Conservation (phyloP, 2,888 invertebrate species). For the Fabriciana adippe region DNA sequence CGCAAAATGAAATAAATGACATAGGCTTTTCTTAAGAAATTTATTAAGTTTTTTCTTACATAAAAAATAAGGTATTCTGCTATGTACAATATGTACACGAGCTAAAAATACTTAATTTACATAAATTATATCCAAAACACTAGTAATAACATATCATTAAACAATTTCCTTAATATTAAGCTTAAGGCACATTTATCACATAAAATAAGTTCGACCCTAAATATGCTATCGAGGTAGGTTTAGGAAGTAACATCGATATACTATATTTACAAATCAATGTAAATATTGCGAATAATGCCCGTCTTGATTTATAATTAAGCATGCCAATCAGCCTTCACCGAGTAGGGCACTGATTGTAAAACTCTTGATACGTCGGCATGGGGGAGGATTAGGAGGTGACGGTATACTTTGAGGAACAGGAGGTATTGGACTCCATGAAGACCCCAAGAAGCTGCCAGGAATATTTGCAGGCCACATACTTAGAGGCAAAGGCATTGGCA, state of each 20-base stretch:
- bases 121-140: conserved; percentile 27
- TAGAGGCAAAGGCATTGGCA: conserved; percentile 69
- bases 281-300: conserved; percentile 41
- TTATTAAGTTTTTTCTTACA: conserved; percentile 26
- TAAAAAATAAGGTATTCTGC: conserved; percentile 23
- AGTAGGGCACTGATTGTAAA: conserved; percentile 78
- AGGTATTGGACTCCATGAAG: conserved; percentile 63
- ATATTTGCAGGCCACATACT: conserved; percentile 61
- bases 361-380: conserved; percentile 71
- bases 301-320: conserved; percentile 8
- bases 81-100: conserved; percentile 41
- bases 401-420: conserved; percentile 53
- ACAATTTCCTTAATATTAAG: conserved; percentile 25
- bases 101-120: conserved; percentile 18
- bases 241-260: conserved; percentile 37
- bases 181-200: conserved; percentile 72
- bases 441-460: conserved; percentile 50
- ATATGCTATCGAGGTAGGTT: conserved; percentile 45
- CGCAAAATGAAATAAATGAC: background rate
- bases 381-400: conserved; percentile 60
- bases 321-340: conserved; percentile 67
- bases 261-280: conserved; percentile 38
- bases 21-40: conserved; percentile 9
- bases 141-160: conserved; percentile 9
- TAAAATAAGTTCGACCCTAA: conserved; percentile 40